Conservation (phyloP, 2,797 vertebrate genomes). For the Cheirogaleus major region DNA sequence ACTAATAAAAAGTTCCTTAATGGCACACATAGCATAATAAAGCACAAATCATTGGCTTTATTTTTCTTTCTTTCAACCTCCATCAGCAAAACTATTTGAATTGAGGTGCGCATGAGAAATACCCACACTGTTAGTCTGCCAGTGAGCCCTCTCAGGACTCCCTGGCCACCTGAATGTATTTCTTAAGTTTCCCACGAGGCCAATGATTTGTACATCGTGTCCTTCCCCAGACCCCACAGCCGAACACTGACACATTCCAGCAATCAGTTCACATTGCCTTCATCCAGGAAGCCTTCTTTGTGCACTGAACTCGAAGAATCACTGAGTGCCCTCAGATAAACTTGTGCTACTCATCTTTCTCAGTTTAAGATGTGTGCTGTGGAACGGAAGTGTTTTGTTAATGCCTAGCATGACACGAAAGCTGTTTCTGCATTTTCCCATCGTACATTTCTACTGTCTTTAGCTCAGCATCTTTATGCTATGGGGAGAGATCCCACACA, state of each 20-base stretch:
- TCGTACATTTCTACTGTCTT: not conserved
- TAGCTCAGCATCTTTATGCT: slow-evolving; percentile 1
- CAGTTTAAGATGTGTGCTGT: not conserved
- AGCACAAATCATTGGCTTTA: not conserved
- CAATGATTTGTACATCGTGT: not conserved
- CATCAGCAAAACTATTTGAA: not conserved
- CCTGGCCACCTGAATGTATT: not conserved
- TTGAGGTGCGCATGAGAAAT: not conserved
- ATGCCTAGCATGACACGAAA: not conserved
- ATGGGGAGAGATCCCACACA: not conserved
- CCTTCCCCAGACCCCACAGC: not conserved
- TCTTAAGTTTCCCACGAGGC: not conserved
- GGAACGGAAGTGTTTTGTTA: slow-evolving; percentile 11
- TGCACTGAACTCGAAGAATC: not conserved
- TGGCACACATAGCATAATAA: not conserved
- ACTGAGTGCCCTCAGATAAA: not conserved
- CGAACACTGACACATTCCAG: not conserved
- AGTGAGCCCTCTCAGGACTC: not conserved
- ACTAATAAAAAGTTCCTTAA: not conserved
- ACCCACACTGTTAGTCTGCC: not conserved
- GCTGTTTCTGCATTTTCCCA: slow-evolving; percentile 6
- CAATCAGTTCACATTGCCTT: not conserved
- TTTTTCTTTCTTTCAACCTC: not conserved
- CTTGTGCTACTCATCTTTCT: not conserved
- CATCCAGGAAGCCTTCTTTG: not conserved